Base-by-base conservation (phyloP, 1,140 invertebrate genomes). In the Trachelipus rathkii region DNA sequence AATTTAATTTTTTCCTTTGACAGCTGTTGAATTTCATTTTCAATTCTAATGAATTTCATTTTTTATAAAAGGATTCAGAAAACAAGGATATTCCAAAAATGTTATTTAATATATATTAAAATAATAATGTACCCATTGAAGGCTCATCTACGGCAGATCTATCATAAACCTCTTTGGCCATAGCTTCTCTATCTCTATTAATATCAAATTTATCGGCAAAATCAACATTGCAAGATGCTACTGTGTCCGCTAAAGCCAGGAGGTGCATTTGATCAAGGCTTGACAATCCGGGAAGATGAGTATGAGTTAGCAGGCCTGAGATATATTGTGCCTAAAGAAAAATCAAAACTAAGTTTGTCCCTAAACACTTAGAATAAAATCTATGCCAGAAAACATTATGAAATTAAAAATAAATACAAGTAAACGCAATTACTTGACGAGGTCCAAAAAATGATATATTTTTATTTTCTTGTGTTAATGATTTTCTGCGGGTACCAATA, bases 191-290 rank as follows among this genome's bases (percentile, higher is more conserved):
- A 24, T 88, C 90, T 46, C 92, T 89, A 81, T 92, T 92, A 8
- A 90, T 91, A 5, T 92, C 92, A 82, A 95, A 92, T 68, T 92
- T 87, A 83, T 95, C 93, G 0, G 92, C 91, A 82, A 94, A 92
- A 83, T 95, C 93, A 0, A 92, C 92, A 82, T 95, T 93, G 82
- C 92, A 94, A 0, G 94, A 95, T 0, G 96, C 95, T 0, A 99
- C 95, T 0, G 98, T 99, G 83, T 99, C 97, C 24, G 97, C 97
- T 23, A 99, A 84, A 7, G 97, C 97, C 10, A 99, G 85, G 43
- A 99, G 87, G 86, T 99, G 97, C 96, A 99, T 99, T 85, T 99
- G 98, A 86, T 99, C 98, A 24, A 99, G 88, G 83, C 95, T 97
- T 3, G 95, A 97, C 6, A 99, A 86, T 0, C 97, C 97, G 0